These are phyloP conservation scores for Microcebus griseorufus DNA, from an alignment of 2,113 vertebrate genomes.

Conservation along the genomic window DNA sequence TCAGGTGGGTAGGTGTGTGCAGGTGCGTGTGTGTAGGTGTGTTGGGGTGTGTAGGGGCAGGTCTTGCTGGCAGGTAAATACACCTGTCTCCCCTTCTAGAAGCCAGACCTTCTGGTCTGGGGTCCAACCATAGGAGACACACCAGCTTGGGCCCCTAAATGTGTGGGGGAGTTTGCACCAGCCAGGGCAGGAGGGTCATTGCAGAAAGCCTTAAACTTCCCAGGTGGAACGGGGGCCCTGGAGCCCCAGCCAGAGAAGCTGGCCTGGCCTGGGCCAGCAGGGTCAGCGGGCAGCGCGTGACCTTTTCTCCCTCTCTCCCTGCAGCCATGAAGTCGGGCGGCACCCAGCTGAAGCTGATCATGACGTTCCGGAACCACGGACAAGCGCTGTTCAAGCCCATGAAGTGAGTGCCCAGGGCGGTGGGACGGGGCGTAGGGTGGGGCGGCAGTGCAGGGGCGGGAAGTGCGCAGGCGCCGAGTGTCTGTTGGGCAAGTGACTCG, in stretches of 20 bases:
- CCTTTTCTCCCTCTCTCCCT: slow-evolving; percentile 45
- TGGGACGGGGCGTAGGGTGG: rapidly evolving
- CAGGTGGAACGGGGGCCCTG: neutral
- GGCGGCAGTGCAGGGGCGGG: rapidly evolving
- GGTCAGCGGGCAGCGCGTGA: neutral
- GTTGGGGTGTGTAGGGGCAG: neutral
- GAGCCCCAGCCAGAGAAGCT: rapidly evolving
- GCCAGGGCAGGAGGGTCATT: rapidly evolving
- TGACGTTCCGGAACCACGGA: slow-evolving; percentile 99
- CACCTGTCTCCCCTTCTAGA: neutral
- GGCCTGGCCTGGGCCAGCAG: no score
- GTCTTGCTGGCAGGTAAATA: rapidly evolving
- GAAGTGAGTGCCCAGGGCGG: slow-evolving; percentile 91
- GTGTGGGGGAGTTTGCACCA: rapidly evolving
- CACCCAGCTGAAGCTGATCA: slow-evolving; percentile 98
- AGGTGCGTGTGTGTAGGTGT: no score
- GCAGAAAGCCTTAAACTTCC: neutral
- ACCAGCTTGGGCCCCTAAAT: rapidly evolving
- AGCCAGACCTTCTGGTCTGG: neutral
- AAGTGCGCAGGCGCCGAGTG: rapidly evolving
- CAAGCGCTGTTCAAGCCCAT: slow-evolving; percentile 99
- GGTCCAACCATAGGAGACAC: neutral
- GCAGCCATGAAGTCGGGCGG: slow-evolving; percentile 99
- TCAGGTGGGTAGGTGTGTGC: no score
- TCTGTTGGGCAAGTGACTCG: neutral